Percentiles rank a stretch among this genome's conserved stretches.
These are phyloP conservation scores for Electrona antarctica DNA, from an alignment of 2,113 vertebrate species.

Conservation along the genomic window DNA sequence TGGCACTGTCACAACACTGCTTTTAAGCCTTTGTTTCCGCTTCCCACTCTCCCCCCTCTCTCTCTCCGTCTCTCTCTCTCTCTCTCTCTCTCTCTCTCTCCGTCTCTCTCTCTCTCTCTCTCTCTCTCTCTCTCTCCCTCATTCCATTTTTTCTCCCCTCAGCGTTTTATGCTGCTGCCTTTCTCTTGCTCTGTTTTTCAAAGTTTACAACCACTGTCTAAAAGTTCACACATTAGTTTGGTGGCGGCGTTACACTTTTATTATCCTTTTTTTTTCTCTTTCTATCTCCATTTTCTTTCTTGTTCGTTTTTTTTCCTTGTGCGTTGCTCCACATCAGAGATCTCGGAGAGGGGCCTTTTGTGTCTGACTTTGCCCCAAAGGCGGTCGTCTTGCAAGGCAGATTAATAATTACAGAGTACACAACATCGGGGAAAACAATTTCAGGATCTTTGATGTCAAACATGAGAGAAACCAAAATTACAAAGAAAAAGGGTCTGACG, in stretches of 20 bases:
- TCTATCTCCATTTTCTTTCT: slow-evolving; percentile 5
- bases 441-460: slow-evolving; percentile 81
- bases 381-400: slow-evolving; percentile 76
- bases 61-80: background rate
- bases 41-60: background rate
- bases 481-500: slow-evolving; percentile 72
- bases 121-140: background rate
- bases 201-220: slow-evolving; percentile 64
- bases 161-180: slow-evolving; percentile 15
- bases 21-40: slow-evolving; percentile 34
- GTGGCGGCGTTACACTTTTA: slow-evolving; percentile 47
- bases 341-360: slow-evolving; percentile 74
- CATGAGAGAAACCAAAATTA: slow-evolving; percentile 82
- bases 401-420: slow-evolving; percentile 85
- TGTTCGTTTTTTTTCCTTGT: slow-evolving; percentile 42
- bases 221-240: slow-evolving; percentile 70
- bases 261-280: slow-evolving; percentile 11
- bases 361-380: slow-evolving; percentile 77
- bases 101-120: background rate
- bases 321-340: slow-evolving; percentile 71
- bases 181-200: slow-evolving; percentile 43
- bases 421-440: slow-evolving; percentile 79
- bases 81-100: background rate
- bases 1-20: slow-evolving; percentile 53
- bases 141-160: slow-evolving; percentile 19